phyloP scores from a whole-genome alignment of 2,113 vertebrate genomes.

The Bolborhynchus lineola region DNA sequence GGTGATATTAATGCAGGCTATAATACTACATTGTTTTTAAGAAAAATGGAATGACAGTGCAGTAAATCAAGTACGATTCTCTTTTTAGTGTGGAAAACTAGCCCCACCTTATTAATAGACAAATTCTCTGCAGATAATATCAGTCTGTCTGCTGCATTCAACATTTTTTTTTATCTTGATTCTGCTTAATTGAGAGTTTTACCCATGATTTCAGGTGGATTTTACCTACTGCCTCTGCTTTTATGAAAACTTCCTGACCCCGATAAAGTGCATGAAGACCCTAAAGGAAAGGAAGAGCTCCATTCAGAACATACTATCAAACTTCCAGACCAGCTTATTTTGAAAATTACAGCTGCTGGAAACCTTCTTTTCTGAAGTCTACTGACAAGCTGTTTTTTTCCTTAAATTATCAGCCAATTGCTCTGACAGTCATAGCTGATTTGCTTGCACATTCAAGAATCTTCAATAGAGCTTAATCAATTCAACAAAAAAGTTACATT shows the following conservation, averaged over 20 bases:
- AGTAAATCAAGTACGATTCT: neutral
- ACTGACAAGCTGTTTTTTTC: neutral
- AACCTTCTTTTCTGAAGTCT: neutral
- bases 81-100: neutral
- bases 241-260: neutral
- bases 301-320: neutral
- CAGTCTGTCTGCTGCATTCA: neutral
- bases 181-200: slow-evolving; percentile 4
- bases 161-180: neutral
- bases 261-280: neutral
- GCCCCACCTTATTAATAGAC: neutral
- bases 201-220: neutral
- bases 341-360: slow-evolving; percentile 20
- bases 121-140: neutral
- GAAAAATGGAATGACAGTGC: neutral
- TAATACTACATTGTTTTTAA: neutral
- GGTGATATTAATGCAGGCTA: neutral
- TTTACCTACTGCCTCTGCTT: neutral
- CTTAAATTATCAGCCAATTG: neutral
- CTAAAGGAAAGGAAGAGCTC: slow-evolving; percentile 18
- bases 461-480: slow-evolving; percentile 45
- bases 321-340: slow-evolving; percentile 15
- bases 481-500: neutral
- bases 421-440: neutral
- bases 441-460: slow-evolving; percentile 10